These are phyloP conservation scores for Protobothrops flavoviridis DNA, from an alignment of 2,113 vertebrate genomes.

Conservation along the genomic window DNA sequence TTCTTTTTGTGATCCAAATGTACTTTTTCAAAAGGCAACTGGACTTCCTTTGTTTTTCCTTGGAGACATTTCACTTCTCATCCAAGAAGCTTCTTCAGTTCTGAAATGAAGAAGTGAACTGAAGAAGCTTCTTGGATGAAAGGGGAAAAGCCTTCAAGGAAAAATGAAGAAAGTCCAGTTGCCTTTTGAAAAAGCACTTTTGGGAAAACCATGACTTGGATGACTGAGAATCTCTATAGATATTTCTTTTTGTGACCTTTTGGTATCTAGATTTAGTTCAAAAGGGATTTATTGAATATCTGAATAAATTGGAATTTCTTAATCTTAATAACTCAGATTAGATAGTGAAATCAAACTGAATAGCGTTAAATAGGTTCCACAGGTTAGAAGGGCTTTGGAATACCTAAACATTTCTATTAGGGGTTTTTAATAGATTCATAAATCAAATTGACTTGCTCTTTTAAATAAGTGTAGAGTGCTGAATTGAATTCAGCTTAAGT, in stretches of 20 bases:
- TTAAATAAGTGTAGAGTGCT: neutral
- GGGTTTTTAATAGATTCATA: neutral
- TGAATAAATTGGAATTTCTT: neutral
- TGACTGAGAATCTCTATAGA: neutral
- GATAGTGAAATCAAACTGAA: neutral
- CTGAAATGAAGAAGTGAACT: too few species aligned
- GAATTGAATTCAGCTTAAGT: neutral
- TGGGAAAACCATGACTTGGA: neutral
- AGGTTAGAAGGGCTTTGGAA: neutral
- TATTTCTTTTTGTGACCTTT: neutral
- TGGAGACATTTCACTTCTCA: too few species aligned
- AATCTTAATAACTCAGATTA: neutral
- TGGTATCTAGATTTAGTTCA: neutral
- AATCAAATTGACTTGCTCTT: neutral
- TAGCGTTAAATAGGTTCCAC: neutral
- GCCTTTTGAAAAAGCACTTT: neutral
- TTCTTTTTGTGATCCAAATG: neutral
- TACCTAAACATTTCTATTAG: neutral
- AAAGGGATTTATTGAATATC: neutral
- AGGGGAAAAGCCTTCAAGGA: neutral
- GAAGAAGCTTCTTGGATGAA: neutral
- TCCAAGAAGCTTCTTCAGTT: too few species aligned
- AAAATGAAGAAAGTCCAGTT: neutral
- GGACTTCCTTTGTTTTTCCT: too few species aligned
- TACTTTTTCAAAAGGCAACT: too few species aligned